Conservation (phyloP, 2,888 invertebrate genomes). For the Synanthedon tipuliformis region DNA sequence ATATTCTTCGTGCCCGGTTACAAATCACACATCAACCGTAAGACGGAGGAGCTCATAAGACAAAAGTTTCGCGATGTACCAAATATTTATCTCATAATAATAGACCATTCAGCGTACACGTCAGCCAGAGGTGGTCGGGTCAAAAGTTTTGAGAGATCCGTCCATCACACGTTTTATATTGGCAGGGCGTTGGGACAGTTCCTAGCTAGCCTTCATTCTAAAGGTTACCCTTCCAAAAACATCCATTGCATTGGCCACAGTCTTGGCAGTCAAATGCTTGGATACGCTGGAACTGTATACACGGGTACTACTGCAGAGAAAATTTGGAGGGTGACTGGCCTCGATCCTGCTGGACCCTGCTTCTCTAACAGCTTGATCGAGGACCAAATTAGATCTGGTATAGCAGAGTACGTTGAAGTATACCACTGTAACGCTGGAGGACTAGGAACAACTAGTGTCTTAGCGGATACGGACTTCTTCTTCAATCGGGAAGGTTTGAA, state of each 20-base stretch:
- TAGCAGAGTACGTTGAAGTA: slow-evolving; percentile 71
- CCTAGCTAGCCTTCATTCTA: slow-evolving; percentile 29
- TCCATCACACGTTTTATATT: slow-evolving; percentile 39
- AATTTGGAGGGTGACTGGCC: slow-evolving; percentile 44
- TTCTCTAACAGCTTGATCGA: slow-evolving; percentile 48
- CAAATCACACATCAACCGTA: slow-evolving; percentile 47
- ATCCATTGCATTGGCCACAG: slow-evolving; percentile 57
- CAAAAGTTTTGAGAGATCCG: slow-evolving; percentile 52
- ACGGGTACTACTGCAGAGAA: slow-evolving; percentile 38
- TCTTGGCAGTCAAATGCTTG: slow-evolving; percentile 52
- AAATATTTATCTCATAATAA: slow-evolving; percentile 45
- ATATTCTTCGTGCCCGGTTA: slow-evolving; percentile 58
- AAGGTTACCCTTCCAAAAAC: slow-evolving; percentile 41
- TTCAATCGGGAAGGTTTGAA: slow-evolving; percentile 67
- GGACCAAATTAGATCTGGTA: slow-evolving; percentile 61
- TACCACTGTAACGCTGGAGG: slow-evolving; percentile 72
- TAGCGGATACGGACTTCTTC: slow-evolving; percentile 71
- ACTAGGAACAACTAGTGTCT: slow-evolving; percentile 56
- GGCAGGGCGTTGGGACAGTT: slow-evolving; percentile 41
- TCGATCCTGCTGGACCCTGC: slow-evolving; percentile 61
- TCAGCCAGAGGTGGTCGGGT: slow-evolving; percentile 37
- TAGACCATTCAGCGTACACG: slow-evolving; percentile 55
- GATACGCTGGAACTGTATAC: slow-evolving; percentile 35
- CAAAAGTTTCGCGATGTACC: slow-evolving; percentile 43
- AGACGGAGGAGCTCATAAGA: slow-evolving; percentile 43